Base-by-base conservation (phyloP, 2,797 vertebrate genomes). In the Kryptopterus vitreolus region DNA sequence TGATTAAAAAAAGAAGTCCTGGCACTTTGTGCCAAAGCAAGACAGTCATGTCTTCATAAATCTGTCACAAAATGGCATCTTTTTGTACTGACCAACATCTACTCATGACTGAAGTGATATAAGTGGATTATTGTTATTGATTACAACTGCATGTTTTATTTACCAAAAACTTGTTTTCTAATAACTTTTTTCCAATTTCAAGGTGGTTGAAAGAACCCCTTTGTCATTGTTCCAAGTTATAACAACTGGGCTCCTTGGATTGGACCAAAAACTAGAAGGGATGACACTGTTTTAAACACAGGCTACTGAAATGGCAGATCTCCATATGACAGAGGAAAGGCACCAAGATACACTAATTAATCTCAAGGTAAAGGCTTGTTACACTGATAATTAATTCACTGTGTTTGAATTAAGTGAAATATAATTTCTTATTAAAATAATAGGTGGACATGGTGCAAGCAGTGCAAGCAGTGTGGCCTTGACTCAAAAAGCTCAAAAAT, bases 401-500 rank as follows among this genome's bases (percentile, higher is more conserved):
- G 13, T 46, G 43, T 46, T 46, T 46, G 43, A 5, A 46, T 50
- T 26, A 15, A 77, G 18, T 53, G 35, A 20, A 26, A 66, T 38
- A 16, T 24, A 35, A 50, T 55, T 13, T 43, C 31, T 74, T 75
- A 7, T 58, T 22, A n/a, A 61, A 48, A 31, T 16, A 0, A 26
- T 50, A 35, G 46, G 52, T 77, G 20, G 43, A 46, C 43, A 46
- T 46, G 65, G 8, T 24, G 29, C 35, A 68, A 68, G 1, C 29
- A 53, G 6, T 55, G 62, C 33, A 53, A 68, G n/a, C 48, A 26
- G 8, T 52, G 46, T 20, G 33, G 33, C n/a, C 18, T 63, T 15
- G 58, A 61, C 35, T 31, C 31, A 7, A 68, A 48, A 13, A 72
- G 76, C 31, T 83, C 73, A 18, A 53, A 63, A n/a, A 83, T 71